These are phyloP conservation scores for Silurus meridionalis DNA, from an alignment of 2,113 vertebrate genomes.

Conservation along the genomic window DNA sequence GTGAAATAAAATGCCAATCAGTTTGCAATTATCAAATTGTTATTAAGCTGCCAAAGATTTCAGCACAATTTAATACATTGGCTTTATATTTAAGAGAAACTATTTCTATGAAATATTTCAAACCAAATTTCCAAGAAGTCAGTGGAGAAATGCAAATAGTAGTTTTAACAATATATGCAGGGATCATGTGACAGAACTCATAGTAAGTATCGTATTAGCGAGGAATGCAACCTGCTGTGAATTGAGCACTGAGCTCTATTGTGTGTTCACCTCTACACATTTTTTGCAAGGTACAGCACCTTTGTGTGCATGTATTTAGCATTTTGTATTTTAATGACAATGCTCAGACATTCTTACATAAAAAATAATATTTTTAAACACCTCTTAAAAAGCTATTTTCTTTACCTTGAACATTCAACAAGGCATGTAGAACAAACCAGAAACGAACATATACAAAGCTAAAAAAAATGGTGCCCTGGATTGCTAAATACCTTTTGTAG, in stretches of 20 bases:
- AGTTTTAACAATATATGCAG: background rate
- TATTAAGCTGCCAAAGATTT: background rate
- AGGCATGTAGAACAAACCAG: background rate
- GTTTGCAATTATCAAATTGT: background rate
- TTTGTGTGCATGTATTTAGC: background rate
- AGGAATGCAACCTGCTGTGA: too few species aligned
- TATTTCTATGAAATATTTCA: background rate
- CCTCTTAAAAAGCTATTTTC: background rate
- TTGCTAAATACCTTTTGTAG: background rate
- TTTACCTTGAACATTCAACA: background rate
- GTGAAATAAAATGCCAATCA: background rate
- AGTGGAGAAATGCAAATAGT: background rate
- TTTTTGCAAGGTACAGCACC: background rate
- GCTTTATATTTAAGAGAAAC: background rate
- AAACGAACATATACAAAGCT: background rate
- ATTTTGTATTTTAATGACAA: background rate
- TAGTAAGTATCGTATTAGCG: too few species aligned
- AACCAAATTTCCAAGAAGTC: background rate
- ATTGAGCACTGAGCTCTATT: background rate
- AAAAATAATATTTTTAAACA: too few species aligned
- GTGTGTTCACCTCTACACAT: background rate
- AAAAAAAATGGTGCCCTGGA: background rate
- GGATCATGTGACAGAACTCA: too few species aligned
- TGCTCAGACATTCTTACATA: background rate
- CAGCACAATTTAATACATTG: background rate